Evolutionary conservation across 92 coral and sea anemone species (phyloP), one percentile per base, ranked within the genome.

Genomic region (Umimayanthus kanabou): DNA sequence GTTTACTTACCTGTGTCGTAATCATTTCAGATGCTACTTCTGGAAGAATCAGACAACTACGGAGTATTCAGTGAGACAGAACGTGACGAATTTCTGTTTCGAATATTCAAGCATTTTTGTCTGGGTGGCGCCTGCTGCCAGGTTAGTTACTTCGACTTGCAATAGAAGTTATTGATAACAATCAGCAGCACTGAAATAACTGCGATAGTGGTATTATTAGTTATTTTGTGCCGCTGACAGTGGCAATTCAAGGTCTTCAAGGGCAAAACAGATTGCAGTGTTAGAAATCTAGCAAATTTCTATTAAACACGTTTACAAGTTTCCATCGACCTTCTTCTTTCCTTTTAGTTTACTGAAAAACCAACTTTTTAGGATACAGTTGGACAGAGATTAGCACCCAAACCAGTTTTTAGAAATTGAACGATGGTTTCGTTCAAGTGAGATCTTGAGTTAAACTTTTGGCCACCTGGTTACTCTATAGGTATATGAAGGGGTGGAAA

Each of bases 41-140:
- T 95, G 30, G 99, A 97, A 72, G 99, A 97, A 76, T 91, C 97
- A 6, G 99, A 97, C 50, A 88, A 91, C 89, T 95, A 93, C 77
- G 90, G 93, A 53, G 87, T 97, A 6, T 97, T 95, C 77, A 93
- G 92, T 81, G 96, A 95, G 64, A 91, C 92, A 9, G 99, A 97
- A 11, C 93, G 98, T 85, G 89, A 91, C 3, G 99, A 97, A 84
- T 90, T 95, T 74, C 84, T 97, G 80, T 95, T 95, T 86, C 80
- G 91, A 85, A 97, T 97, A 25, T 97, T 97, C 65, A 95, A 94
- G 83, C 99, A 97, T 67, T 80, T 95, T 77, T 97, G 99, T 91
- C 94, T 97, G 16, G 99, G 99, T 76, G 99, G 99, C 39, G 94
- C 96, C 90, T 92, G 96, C 39, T 97, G 99, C 79, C 99, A 96